Evolutionary conservation across 2,888 invertebrate genomes (phyloP), one percentile per base, ranked within the genome.

Genomic region (Melanargia galathea): DNA sequence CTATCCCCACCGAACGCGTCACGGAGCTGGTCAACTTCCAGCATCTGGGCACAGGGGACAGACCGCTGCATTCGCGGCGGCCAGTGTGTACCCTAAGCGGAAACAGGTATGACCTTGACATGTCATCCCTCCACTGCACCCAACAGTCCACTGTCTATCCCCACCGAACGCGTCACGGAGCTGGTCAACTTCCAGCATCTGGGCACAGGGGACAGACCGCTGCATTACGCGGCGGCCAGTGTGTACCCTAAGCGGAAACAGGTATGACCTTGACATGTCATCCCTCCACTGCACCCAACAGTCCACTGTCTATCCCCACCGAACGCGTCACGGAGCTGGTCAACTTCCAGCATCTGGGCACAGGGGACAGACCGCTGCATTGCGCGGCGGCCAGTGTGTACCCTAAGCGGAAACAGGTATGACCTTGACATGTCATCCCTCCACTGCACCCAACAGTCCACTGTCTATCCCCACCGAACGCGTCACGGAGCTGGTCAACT

Each of bases 221-320:
- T 20, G 38, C 2, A 22, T 10, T 56, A n/a, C n/a, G n/a, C 40
- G 60, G 45, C 48, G 62, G 0, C 93, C 60, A 96, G 97, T 38
- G 94, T 95, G 4, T 97, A 96, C 81, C 96, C 97, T 0, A 98
- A 98, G 84, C 90, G 97, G 73, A 98, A 97, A 81, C 97, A 97
- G 91, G 94, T 95, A 18, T 13, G 10, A 18, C 20, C 4, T 30
- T 7, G 52, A 65, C 0, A n/a, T 58, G 3, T 35, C 62, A 3
- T 24, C 62, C 6, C 6, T 55, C n/a, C n/a, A 56, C 5, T 56
- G 61, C 40, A 6, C 49, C 2, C 55, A 33, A 26, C 59, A 43
- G 10, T 0, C 20, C 49, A 5, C 13, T 16, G 0, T 54, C 59
- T 2, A 38, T 51, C 1, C 35, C 62, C 4, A 62, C 93, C 60